Evolutionary conservation across 2,888 invertebrate genomes (phyloP).

Genomic region (Harpalus rubripes): DNA sequence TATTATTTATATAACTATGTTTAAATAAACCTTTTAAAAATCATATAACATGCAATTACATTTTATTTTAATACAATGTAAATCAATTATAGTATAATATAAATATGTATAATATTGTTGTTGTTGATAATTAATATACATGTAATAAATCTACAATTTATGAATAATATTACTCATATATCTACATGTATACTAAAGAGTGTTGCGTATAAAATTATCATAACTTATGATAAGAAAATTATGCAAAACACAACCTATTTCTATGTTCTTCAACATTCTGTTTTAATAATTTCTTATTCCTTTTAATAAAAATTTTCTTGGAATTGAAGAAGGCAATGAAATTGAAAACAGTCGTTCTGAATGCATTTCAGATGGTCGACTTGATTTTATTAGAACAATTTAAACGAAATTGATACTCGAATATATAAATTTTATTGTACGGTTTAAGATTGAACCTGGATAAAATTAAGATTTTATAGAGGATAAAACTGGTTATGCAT

Average conservation of each 20-base stretch:
- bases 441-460: not conserved
- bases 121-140: not conserved
- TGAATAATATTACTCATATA: not conserved
- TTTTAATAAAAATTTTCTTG: not conserved
- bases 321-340: not conserved
- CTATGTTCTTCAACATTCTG: not conserved
- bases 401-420: not conserved
- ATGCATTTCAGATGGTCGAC: not conserved
- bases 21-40: too few species aligned
- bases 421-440: not conserved
- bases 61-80: too few species aligned
- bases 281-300: not conserved
- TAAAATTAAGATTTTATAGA: not conserved
- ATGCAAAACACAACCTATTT: not conserved
- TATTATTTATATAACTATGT: too few species aligned
- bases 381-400: not conserved
- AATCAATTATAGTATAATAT: not conserved
- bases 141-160: not conserved
- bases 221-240: slow-evolving; percentile 1
- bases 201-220: not conserved
- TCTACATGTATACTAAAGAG: not conserved
- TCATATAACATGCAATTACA: too few species aligned
- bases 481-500: too few species aligned
- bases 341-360: not conserved
- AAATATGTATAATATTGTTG: not conserved